phyloP scores from a whole-genome alignment of 2,113 vertebrate genomes.

The Benitochromis conjunctus region DNA sequence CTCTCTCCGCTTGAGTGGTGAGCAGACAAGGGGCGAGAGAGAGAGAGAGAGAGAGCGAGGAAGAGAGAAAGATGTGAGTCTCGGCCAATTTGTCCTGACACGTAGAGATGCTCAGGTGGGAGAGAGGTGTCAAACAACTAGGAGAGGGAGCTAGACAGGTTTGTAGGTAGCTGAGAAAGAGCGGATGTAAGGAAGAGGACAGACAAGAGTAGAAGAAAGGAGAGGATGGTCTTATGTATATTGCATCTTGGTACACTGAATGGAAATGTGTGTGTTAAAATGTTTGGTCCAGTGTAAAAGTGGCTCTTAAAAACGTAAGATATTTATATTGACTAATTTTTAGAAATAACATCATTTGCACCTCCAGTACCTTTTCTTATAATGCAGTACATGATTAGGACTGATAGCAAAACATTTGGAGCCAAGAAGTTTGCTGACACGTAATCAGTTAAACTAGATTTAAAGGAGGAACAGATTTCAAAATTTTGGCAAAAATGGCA shows the following conservation, averaged over 20 bases:
- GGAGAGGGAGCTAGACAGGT: slow-evolving; percentile 24
- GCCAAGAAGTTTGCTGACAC: not conserved
- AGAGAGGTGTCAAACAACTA: slow-evolving; percentile 75
- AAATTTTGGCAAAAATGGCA: not conserved
- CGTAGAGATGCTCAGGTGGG: slow-evolving; percentile 67
- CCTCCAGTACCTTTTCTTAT: not conserved
- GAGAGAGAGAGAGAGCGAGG: slow-evolving; percentile 72
- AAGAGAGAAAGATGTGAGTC: slow-evolving; percentile 79
- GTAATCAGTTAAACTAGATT: not conserved
- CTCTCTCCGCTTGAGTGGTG: slow-evolving; percentile 66
- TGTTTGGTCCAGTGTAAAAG: not conserved
- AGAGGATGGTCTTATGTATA: not conserved
- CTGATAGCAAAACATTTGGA: not conserved
- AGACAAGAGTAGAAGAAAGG: not conserved
- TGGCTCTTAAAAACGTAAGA: not conserved
- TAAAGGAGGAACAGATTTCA: not conserved
- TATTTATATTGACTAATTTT: not conserved
- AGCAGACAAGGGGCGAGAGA: slow-evolving; percentile 63
- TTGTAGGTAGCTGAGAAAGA: slow-evolving; percentile 1
- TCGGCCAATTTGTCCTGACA: slow-evolving; percentile 70
- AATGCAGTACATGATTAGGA: not conserved
- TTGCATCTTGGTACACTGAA: not conserved
- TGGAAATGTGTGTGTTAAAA: not conserved
- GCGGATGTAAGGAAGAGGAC: not conserved
- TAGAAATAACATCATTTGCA: not conserved